Base-by-base conservation (phyloP, 2,888 invertebrate genomes). In the Phortica okadai region DNA sequence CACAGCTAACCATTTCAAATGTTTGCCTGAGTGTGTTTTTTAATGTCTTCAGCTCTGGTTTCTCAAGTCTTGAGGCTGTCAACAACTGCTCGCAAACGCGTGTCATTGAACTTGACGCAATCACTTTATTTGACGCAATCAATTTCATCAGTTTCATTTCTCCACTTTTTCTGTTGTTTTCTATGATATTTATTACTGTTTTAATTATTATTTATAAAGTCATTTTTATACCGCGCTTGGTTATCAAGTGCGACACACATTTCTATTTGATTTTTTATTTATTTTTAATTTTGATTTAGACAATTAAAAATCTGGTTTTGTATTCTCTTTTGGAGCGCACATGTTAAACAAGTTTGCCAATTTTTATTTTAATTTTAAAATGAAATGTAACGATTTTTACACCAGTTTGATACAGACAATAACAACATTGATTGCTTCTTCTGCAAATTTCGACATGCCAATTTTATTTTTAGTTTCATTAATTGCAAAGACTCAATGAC, bases 241-340 rank as follows among this genome's bases (percentile, higher is more conserved):
- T 1, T 3, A n/a, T 16, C 7, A 16, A 59, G 58, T 59, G n/a
- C 58, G 58, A 59, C 21, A 59, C 58, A 16, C 50, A 50, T 50
- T 50, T 50, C 33, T 33, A 5, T 33, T 50, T 50, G 2, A 50
- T 5, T 8, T 14, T 50, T 21, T 21, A 21, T 21, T 21, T 21
- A 21, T 21, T 21, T 21, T 21, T 21, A 21, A 50, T 5, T 8
- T 14, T 50, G 50, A 14, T 50, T 50, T 62, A 7, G 25, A 62
- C 10, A 62, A 62, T 62, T 16, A 50, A 62, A 62, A 62, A 25
- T 21, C 62, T 25, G 62, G 62, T 62, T 62, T 62, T 11, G n/a
- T 56, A 1, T 56, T 33, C 33, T 33, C 33, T 33, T 5, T 33
- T 5, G 33, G 33, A 2, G 33, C 33, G 33, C 1, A 33, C 33